Conservation (phyloP, 1,140 invertebrate genomes). For the Zaprionus africanus region DNA sequence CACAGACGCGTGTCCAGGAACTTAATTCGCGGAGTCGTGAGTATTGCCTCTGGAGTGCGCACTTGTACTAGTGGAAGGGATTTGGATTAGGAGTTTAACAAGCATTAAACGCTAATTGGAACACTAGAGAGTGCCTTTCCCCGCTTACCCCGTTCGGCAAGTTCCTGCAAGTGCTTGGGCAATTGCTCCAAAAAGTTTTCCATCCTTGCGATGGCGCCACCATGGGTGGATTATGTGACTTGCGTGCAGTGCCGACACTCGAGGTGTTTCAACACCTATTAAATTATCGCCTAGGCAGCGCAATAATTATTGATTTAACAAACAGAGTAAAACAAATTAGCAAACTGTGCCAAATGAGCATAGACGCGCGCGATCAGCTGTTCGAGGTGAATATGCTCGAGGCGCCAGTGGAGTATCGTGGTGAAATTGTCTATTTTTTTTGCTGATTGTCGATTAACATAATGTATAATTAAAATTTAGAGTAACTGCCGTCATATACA, state of each 20-base stretch:
- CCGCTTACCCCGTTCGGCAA: conserved; percentile 58
- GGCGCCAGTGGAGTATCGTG: not conserved
- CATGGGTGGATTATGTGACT: conserved; percentile 44
- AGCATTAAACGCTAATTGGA: conserved; percentile 36
- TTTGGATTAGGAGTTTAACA: not conserved
- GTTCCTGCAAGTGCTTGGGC: conserved; percentile 53
- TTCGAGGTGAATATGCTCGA: conserved; percentile 9
- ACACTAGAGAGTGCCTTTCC: conserved; percentile 13
- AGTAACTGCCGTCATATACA: not conserved
- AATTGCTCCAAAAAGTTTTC: conserved; percentile 71
- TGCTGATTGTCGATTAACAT: not conserved
- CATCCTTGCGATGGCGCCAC: conserved; percentile 34
- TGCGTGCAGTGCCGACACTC: conserved; percentile 55
- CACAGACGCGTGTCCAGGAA: conserved; percentile 60
- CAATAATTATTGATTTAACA: conserved; percentile 67
- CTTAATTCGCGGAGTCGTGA: conserved; percentile 54
- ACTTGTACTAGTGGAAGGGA: conserved; percentile 52
- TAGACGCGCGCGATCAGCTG: conserved; percentile 35
- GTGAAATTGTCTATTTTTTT: not conserved
- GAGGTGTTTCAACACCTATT: conserved; percentile 72
- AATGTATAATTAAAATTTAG: not conserved
- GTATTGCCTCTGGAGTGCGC: conserved; percentile 57
- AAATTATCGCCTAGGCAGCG: conserved; percentile 49
- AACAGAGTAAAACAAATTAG: conserved; percentile 14
- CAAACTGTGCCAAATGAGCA: conserved; percentile 7